These are phyloP conservation scores for Pilophorus perplexus DNA, from an alignment of 2,888 invertebrate species.

Conservation along the genomic window DNA sequence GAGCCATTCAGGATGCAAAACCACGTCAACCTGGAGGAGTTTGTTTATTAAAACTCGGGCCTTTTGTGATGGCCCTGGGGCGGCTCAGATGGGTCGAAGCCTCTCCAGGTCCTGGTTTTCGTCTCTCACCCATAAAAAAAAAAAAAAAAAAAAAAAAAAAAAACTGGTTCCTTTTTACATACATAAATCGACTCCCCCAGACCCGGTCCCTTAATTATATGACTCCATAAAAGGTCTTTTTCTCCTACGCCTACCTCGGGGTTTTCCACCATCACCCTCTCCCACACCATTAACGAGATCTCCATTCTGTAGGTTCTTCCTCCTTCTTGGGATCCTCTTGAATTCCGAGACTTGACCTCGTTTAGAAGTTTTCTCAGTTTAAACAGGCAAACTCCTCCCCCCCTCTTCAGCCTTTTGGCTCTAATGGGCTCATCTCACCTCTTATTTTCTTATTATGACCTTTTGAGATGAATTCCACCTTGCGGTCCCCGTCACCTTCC, in stretches of 20 bases:
- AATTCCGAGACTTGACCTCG: conserved; percentile 26
- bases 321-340: neutral
- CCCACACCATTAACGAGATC: conserved; percentile 19
- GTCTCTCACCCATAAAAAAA: too few relatives aligned
- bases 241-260: too few relatives aligned
- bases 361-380: conserved; percentile 12
- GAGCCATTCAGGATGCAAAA: neutral
- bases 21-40: conserved; percentile 3
- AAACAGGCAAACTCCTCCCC: conserved; percentile 17
- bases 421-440: conserved; percentile 4
- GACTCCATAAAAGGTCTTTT: conserved; percentile 16
- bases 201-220: conserved; percentile 9
- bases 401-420: too few relatives aligned
- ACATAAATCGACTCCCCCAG: conserved; percentile 7
- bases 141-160: too few relatives aligned
- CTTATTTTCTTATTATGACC: conserved; percentile 13
- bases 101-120: neutral
- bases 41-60: conserved; percentile 16
- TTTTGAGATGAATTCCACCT: conserved; percentile 6
- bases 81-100: neutral
- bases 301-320: conserved; percentile 10
- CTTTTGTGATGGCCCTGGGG: conserved; percentile 1
- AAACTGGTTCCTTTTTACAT: neutral
- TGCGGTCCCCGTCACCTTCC: neutral
- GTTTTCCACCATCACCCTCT: too few relatives aligned